Conservation (phyloP, 2,113 vertebrate species). For the Noctilio leporinus region DNA sequence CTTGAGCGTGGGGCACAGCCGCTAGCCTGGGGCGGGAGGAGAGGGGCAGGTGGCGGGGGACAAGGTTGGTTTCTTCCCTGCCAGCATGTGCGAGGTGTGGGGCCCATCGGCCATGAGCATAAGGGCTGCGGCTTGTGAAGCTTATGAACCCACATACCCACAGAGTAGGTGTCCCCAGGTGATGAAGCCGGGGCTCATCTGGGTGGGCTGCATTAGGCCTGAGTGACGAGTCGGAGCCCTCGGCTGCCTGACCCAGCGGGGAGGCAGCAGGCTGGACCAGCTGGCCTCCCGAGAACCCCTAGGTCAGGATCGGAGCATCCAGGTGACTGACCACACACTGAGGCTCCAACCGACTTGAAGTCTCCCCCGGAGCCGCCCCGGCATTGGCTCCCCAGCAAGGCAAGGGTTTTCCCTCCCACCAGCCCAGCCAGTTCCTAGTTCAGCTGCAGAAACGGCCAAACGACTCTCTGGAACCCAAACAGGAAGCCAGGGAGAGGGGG, state of each 20-base stretch:
- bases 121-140: accelerated
- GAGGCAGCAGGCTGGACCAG: background rate
- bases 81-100: accelerated
- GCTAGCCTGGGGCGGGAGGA: background rate
- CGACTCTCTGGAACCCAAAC: slow-evolving; percentile 68
- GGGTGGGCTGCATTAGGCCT: background rate
- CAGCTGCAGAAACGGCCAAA: slow-evolving; percentile 72
- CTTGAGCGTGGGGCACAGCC: background rate
- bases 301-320: background rate
- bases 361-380: background rate
- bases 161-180: background rate
- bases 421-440: slow-evolving; percentile 11
- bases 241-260: background rate
- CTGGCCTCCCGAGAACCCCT: background rate
- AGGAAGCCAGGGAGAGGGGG: slow-evolving; percentile 67
- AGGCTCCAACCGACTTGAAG: background rate
- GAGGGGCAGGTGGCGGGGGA: background rate
- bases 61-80: background rate
- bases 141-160: background rate
- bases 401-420: background rate
- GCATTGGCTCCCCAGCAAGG: background rate
- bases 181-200: background rate
- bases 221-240: background rate
- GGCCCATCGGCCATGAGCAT: background rate
- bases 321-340: background rate